These are phyloP conservation scores for Pogona vitticeps DNA, from an alignment of 2,113 vertebrate species.

Conservation along the genomic window DNA sequence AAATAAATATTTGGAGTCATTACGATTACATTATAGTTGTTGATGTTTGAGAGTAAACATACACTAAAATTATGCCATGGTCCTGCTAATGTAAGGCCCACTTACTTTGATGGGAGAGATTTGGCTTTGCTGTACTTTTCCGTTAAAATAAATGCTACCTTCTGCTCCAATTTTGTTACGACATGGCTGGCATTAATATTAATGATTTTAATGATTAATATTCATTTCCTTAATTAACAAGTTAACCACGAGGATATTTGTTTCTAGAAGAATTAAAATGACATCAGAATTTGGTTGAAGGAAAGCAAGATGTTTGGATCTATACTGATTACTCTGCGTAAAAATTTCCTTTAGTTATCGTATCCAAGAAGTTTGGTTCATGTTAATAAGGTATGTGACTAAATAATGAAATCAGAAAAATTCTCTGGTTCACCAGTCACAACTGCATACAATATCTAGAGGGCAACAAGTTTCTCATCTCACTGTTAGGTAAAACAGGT, in stretches of 20 bases:
- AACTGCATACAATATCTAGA: not conserved
- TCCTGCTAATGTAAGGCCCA: not conserved
- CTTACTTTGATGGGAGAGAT: not conserved
- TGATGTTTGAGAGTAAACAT: not conserved
- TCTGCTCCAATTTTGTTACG: not conserved
- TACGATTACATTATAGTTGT: not conserved
- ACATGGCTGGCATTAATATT: too few species aligned
- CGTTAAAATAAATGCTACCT: not conserved
- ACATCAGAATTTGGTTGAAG: not conserved
- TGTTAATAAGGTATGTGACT: not conserved
- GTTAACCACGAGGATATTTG: conserved; percentile 14
- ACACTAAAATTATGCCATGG: not conserved
- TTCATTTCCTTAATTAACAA: rapidly evolving
- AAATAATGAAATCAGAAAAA: conserved; percentile 8
- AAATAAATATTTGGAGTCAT: not conserved
- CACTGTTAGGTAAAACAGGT: not conserved
- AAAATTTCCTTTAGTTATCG: not conserved
- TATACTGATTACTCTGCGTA: not conserved
- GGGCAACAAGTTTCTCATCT: not conserved
- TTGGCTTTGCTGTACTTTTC: not conserved
- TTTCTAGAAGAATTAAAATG: not conserved
- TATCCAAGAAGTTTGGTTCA: not conserved
- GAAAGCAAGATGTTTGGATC: not conserved
- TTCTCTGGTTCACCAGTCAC: not conserved
- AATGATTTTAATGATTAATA: not conserved